Percentiles rank a stretch among this genome's conserved stretches.
Evolutionary conservation across 37 sponge, comb jelly and placozoan species (phyloP).

Genomic region (Halichondria panicea): DNA sequence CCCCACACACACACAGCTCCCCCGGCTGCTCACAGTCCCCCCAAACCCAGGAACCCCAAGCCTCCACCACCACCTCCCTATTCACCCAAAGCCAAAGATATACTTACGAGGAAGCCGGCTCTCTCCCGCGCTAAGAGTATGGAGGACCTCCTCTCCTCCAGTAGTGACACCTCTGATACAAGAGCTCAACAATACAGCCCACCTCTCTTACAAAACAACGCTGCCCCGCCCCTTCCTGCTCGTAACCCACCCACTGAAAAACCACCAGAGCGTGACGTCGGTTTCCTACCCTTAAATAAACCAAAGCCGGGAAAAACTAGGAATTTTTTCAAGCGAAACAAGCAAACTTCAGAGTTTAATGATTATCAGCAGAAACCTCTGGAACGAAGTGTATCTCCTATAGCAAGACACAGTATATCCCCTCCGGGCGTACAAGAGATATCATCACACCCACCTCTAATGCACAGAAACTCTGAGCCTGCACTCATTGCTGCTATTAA

Average conservation of each 20-base stretch:
- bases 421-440: no score
- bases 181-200: conserved; percentile 7
- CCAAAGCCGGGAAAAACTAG: no score
- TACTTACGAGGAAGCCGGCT: neutral
- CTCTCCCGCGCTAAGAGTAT: conserved; percentile 33
- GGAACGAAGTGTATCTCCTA: neutral
- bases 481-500: neutral
- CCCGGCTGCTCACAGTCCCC: neutral
- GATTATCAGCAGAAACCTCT: neutral
- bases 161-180: neutral
- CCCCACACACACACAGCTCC: neutral
- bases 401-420: no score
- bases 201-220: neutral
- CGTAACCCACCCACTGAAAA: neutral
- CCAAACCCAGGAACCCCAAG: neutral
- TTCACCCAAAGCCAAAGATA: neutral
- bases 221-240: conserved; percentile 12
- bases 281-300: no score
- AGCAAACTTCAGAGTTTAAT: neutral
- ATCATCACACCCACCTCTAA: conserved; percentile 15
- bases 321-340: no score
- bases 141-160: conserved; percentile 44
- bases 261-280: no score
- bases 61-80: conserved; percentile 31
- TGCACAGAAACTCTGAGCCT: conserved; percentile 11